A percentile compares a stretch with the other conserved stretches of the same genome.
phyloP scores from a whole-genome alignment of 1,140 invertebrate species.

The Drosophila saltans region DNA sequence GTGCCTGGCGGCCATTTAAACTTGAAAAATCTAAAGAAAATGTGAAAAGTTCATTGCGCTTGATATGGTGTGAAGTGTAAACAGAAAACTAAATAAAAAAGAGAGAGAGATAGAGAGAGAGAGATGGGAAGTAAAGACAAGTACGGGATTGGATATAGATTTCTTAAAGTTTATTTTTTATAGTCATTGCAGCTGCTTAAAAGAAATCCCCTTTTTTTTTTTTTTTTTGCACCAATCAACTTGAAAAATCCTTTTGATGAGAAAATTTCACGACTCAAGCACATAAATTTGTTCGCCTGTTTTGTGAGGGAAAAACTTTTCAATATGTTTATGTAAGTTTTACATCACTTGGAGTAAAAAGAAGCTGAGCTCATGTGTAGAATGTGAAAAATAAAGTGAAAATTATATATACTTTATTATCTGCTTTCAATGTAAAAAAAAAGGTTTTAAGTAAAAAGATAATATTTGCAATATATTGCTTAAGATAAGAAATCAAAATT shows the following conservation, averaged over 20 bases:
- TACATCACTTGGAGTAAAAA: no score
- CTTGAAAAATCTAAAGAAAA: slow-evolving; percentile 57
- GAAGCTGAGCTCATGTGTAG: neutral
- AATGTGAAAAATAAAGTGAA: no score
- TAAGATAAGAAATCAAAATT: no score
- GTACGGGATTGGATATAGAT: neutral
- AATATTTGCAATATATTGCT: no score
- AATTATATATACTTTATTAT: no score
- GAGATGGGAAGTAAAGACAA: neutral
- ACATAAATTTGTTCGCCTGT: neutral
- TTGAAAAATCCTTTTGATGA: slow-evolving; percentile 9
- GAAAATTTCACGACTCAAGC: slow-evolving; percentile 3
- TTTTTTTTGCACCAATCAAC: slow-evolving; percentile 1
- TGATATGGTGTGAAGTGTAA: slow-evolving; percentile 55
- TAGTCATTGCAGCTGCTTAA: slow-evolving; percentile 4
- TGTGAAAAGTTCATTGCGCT: slow-evolving; percentile 72
- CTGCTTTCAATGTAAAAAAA: no score
- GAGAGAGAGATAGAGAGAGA: neutral
- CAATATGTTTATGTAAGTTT: slow-evolving; percentile 24
- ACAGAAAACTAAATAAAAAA: slow-evolving; percentile 30
- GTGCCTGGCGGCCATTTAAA: slow-evolving; percentile 70
- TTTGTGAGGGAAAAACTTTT: neutral
- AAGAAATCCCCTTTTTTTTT: slow-evolving; percentile 6
- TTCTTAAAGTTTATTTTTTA: slow-evolving; percentile 5
- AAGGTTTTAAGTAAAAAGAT: no score